These are phyloP conservation scores for Chloebia gouldiae DNA, from an alignment of 2,113 vertebrate species.

Conservation along the genomic window DNA sequence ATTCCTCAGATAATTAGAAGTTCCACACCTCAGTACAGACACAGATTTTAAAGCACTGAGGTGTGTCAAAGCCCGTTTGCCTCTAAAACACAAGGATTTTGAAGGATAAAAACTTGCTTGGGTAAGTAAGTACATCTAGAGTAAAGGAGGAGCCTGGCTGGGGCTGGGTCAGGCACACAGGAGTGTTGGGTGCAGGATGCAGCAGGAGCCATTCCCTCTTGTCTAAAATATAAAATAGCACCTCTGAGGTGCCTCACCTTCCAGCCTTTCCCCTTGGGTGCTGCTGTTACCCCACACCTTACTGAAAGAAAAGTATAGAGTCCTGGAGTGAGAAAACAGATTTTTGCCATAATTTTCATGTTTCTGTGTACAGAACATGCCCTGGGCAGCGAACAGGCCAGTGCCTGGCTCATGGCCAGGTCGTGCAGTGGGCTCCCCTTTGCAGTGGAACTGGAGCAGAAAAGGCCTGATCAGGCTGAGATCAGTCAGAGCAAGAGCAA, in stretches of 20 bases:
- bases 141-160: not conserved
- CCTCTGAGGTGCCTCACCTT: not conserved
- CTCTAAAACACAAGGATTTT: not conserved
- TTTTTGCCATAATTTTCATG: not conserved
- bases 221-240: not conserved
- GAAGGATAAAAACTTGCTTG: not conserved
- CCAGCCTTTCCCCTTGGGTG: not conserved
- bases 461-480: not conserved
- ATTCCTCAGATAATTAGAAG: not conserved
- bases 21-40: not conserved
- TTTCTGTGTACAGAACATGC: not conserved
- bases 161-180: not conserved
- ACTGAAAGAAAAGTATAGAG: not conserved
- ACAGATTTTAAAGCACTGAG: not conserved
- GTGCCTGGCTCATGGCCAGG: not conserved
- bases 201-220: not conserved
- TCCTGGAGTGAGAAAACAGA: not conserved
- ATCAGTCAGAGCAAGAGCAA: not conserved
- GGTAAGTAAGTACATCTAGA: fast-evolving
- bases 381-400: fast-evolving
- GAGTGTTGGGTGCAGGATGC: not conserved
- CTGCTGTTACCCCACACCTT: not conserved
- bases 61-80: not conserved
- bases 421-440: not conserved
- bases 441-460: not conserved